Conservation (phyloP, 1,140 invertebrate genomes). For the Anastrepha obliqua region DNA sequence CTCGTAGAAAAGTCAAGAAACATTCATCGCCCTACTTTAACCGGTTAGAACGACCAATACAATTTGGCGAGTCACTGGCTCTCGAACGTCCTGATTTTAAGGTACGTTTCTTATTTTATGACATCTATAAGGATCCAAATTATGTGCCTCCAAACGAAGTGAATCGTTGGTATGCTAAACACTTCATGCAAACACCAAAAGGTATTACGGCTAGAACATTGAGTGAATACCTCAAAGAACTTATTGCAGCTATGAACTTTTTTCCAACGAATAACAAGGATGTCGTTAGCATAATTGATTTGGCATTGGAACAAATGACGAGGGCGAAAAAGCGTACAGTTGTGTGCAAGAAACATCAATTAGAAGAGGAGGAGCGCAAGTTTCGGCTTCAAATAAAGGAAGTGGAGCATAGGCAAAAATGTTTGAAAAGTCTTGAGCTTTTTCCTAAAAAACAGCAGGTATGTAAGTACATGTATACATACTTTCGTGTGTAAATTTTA, state of each 20-base stretch:
- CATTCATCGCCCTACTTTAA: conserved; percentile 52
- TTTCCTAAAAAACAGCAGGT: background rate
- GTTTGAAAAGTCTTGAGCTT: background rate
- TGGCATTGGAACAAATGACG: background rate
- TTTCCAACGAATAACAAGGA: too few relatives aligned
- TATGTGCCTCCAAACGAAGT: conserved; percentile 45
- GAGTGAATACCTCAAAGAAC: conserved; percentile 25
- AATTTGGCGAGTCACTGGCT: conserved; percentile 33
- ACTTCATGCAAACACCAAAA: background rate
- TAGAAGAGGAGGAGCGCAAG: background rate
- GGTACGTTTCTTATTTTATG: conserved; percentile 31
- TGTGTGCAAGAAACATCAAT: conserved; percentile 5
- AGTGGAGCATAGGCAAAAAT: background rate
- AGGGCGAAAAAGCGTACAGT: background rate
- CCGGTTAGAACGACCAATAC: background rate
- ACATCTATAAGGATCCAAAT: conserved; percentile 50
- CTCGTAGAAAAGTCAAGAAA: background rate
- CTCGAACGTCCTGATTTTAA: background rate
- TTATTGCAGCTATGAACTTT: too few relatives aligned
- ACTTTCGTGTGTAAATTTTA: background rate
- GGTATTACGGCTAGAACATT: conserved; percentile 54
- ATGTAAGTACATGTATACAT: background rate
- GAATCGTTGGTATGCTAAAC: conserved; percentile 53
- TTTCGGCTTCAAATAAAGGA: background rate
- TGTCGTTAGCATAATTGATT: background rate